These are phyloP conservation scores for Matsumurasca onukii DNA, from an alignment of 1,140 invertebrate species.

Conservation along the genomic window DNA sequence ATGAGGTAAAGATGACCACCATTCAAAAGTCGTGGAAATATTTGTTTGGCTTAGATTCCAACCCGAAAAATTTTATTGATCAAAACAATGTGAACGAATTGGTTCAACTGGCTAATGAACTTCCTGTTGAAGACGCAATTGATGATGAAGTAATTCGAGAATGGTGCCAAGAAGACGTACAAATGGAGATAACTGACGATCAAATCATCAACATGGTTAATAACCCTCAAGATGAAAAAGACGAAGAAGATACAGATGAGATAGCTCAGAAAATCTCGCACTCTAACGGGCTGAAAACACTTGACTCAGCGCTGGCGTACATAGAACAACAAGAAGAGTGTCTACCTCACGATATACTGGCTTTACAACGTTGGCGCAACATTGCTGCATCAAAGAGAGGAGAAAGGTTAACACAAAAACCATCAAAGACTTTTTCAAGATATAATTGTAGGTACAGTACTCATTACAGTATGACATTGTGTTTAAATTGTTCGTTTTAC, in stretches of 20 bases:
- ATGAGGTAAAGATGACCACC: neutral
- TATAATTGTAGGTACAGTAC: no score
- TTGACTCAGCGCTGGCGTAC: neutral
- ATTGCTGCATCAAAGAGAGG: no score
- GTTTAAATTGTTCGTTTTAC: no score
- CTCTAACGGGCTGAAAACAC: neutral
- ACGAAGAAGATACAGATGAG: no score
- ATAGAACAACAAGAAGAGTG: constrained; percentile 5
- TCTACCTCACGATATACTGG: no score
- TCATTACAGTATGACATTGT: no score
- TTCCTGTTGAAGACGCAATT: neutral
- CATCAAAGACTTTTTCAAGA: no score
- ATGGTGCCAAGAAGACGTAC: constrained; percentile 10
- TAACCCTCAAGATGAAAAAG: no score
- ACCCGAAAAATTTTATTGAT: neutral
- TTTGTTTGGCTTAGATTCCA: neutral
- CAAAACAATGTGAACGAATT: neutral
- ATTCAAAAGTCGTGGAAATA: constrained; percentile 29
- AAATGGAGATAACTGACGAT: constrained; percentile 8
- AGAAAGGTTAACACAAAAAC: no score
- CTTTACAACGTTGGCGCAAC: no score
- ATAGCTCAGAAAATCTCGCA: neutral
- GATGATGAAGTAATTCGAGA: neutral
- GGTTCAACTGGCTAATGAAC: neutral
- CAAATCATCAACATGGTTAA: neutral